Percentiles rank a stretch among this genome's conserved stretches.
phyloP scores from a whole-genome alignment of 2,888 invertebrate species.

The Brachylomia viminalis region DNA sequence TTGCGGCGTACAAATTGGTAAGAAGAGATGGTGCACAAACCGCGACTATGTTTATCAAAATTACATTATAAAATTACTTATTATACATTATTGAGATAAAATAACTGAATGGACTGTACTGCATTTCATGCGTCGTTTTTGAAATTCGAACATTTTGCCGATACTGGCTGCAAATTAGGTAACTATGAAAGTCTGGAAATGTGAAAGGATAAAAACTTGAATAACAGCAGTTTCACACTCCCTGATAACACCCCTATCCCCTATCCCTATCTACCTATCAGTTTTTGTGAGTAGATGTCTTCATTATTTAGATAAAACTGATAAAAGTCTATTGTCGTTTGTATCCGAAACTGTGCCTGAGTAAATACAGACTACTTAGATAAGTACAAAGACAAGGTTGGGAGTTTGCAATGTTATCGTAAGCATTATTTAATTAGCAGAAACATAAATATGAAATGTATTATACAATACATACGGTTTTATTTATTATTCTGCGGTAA shows the following conservation, averaged over 20 bases:
- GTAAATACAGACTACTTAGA: conserved; percentile 38
- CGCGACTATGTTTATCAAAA: too few species aligned
- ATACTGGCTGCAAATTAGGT: neutral
- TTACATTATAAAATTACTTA: too few species aligned
- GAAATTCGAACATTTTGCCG: neutral
- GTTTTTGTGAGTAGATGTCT: conserved; percentile 23
- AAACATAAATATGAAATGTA: conserved; percentile 6
- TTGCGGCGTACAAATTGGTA: too few species aligned
- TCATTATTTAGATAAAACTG: conserved; percentile 46
- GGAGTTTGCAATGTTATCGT: conserved; percentile 14
- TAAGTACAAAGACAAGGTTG: conserved; percentile 27
- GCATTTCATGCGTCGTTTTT: neutral
- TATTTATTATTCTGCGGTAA: neutral
- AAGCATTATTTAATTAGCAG: conserved; percentile 6
- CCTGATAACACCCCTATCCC: conserved; percentile 31
- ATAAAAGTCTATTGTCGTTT: conserved; percentile 28
- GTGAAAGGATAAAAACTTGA: neutral
- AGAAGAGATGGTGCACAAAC: too few species aligned
- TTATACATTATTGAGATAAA: too few species aligned
- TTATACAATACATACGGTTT: neutral
- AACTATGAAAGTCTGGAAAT: neutral
- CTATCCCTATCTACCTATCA: conserved; percentile 16
- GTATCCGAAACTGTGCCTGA: conserved; percentile 18
- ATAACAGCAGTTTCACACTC: neutral
- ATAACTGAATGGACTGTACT: too few species aligned